Evolutionary conservation across 1,140 invertebrate genomes (phyloP), one percentile per base, ranked within the genome.

Genomic region (Sycophaga agraensis): DNA sequence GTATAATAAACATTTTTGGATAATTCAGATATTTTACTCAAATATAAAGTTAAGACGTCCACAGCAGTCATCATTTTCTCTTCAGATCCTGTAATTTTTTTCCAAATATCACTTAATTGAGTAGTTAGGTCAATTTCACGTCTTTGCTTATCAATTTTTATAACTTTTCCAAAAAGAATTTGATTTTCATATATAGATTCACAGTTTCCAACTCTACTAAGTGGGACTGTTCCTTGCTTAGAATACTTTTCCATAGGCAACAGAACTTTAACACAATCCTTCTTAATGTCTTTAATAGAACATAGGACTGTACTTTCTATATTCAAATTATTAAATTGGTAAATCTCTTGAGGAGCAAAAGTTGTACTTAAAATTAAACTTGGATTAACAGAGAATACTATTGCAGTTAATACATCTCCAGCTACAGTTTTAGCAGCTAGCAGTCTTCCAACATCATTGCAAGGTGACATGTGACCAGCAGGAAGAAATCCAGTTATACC

Each of bases 401-500:
- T 12, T 17, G 73, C 76, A 4, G 58, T 62, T 0, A 81, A 61
- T 16, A 46, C 59, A n/a, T 73, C 68, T 0, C 76, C 78, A 14
- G 72, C 56, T 26, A 66, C 51, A 1, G 22, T 71, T 48, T 66
- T 74, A 0, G 67, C 50, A 12, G 71, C 64, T 11, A 80, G 21
- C 14, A 73, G 40, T 43, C 43, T 67, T 2, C 70, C 76, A 2
- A 77, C 21, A 31, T 79, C 65, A 2, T 61, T 24, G 45, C 73
- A 76, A 0, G 73, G 75, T 0, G 77, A 68, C 59, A 81, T 66
- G 26, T 80, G 79, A 16, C 73, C 73, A 0, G 74, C 64, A 9
- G 79, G 79, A 11, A 81, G 54, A 54, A 74, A 79, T 4, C 56
- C 76, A 0, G 42, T 67, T 8, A 26, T 43, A 11, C 62, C 26